Evolutionary conservation across 1,140 invertebrate species (phyloP), one percentile per base, ranked within the genome.

Genomic region (Megalopta genalis): DNA sequence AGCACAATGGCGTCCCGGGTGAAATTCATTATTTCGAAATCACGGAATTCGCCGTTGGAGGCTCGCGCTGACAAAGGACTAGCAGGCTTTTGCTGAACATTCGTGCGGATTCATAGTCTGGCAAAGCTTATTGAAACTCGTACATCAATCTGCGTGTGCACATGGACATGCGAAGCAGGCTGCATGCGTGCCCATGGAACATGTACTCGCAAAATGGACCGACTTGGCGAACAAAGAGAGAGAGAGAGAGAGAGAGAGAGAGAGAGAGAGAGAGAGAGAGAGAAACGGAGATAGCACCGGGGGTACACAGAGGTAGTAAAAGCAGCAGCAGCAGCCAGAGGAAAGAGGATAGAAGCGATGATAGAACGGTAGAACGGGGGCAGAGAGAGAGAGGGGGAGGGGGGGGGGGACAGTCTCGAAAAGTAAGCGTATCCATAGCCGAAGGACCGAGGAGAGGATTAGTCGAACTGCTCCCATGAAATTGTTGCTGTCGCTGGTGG

Each of bases 391-490:
- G n/a, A n/a, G 14, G 42, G 42, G 42, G 0, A 12, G 14, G 7
- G 5, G 49, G 14, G 9, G 25, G 7, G 32, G 9, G 12, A 8
- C 9, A n/a, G 7, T 25, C 27, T 46, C 9, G 37, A 65, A 57
- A 72, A 78, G 76, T 52, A 64, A 65, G 60, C 68, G 62, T 63
- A 49, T 39, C 66, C 57, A 57, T 64, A n/a, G 1, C 7, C 60
- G 67, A 72, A 73, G 81, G 83, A 71, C 72, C 66, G 63, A 32
- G 59, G 67, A 84, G 82, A 67, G 83, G 75, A 77, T 77, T 84
- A 84, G 82, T 84, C 83, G 82, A 80, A 80, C 82, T 67, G 54
- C n/a, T 70, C 16, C n/a, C 75, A 25, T 70, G 66, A 62, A 70
- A 77, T 62, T 77, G 74, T 77, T 49, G 54, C 65, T 62, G 65